Percentiles rank a stretch among this genome's conserved stretches.
These are phyloP conservation scores for Ormyrus pomaceus DNA, from an alignment of 2,888 invertebrate genomes.

Conservation along the genomic window DNA sequence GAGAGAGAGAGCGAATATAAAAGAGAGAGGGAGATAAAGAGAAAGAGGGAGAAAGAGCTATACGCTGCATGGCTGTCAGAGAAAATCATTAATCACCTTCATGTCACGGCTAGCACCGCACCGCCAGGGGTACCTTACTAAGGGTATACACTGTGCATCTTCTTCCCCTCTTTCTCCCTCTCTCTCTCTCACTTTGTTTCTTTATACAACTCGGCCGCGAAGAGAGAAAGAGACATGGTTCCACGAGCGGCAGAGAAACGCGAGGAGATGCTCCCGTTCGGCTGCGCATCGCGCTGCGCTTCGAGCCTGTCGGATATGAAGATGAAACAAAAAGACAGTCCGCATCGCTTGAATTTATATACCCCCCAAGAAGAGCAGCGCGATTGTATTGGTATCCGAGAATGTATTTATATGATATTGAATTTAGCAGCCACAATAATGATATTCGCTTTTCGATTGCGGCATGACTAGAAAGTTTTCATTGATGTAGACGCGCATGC, in stretches of 20 bases:
- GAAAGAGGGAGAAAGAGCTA: conserved; percentile 38
- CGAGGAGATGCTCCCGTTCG: conserved; percentile 59
- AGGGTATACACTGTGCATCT: conserved; percentile 66
- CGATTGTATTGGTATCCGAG: conserved; percentile 32
- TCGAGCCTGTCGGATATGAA: conserved; percentile 49
- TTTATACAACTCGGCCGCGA: conserved; percentile 40
- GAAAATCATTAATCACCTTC: conserved; percentile 74
- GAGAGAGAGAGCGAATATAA: conserved; percentile 2
- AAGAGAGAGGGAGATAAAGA: conserved; percentile 12
- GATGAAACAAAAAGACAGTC: conserved; percentile 48
- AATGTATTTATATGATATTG: conserved; percentile 30
- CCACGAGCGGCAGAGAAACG: conserved; percentile 47
- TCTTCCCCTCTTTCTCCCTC: conserved; percentile 17
- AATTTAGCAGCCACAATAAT: conserved; percentile 52
- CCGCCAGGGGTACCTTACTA: conserved; percentile 74
- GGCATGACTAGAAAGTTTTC: conserved; percentile 49
- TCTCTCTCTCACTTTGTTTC: conserved; percentile 28
- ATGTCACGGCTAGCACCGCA: conserved; percentile 74
- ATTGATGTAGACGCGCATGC: conserved; percentile 39
- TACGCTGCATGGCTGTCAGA: conserved; percentile 66
- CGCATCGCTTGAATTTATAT: conserved; percentile 54
- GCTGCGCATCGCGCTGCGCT: conserved; percentile 53
- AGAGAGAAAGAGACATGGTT: conserved; percentile 55
- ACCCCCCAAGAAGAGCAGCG: conserved; percentile 51
- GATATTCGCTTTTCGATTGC: conserved; percentile 49